Base-by-base conservation (phyloP, 2,888 invertebrate genomes). In the Drosophila paramelanica region DNA sequence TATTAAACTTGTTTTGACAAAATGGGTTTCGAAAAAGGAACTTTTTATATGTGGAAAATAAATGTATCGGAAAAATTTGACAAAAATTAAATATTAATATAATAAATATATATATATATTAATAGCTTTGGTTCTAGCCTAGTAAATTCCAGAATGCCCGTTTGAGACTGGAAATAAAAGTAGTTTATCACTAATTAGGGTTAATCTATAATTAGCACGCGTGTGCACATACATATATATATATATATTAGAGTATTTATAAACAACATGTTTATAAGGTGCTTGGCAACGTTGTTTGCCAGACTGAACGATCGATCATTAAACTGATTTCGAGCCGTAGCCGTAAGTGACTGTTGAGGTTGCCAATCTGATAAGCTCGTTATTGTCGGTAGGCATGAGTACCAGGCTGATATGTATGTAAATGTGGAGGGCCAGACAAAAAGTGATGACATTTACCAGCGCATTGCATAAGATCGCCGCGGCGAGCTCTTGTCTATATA, bases 261-360 rank as follows among this genome's bases (percentile, higher is more conserved):
- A 79, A 72, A 70, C 66, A 73, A 70, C 31, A 52, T 80, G 79
- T 68, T 76, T 79, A 56, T 76, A 53, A 31, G 46, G 31, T 51
- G 42, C 41, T 70, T 67, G 49, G 66, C 64, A 64, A 77, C 77
- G n/a, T 65, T 76, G 14, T 10, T 42, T 53, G 66, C 42, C 55
- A 58, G 61, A 72, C 66, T 43, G 57, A 64, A 62, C 55, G 53
- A 45, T 57, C 41, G 76, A 79, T 73, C 58, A 31, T 36, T 20
- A 7, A 49, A 49, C 39, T 67, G 77, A 73, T 73, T 61, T 51
- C 38, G 43, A 77, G 70, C 85, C 61, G 75, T 66, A 75, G 46
- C 38, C 83, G 73, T 78, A 76, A 79, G 71, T 67, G 64, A 46
- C 55, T 77, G 58, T 46, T 72, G 60, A 57, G 81, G 78, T 65